phyloP scores from a whole-genome alignment of 2,113 vertebrate genomes.

The Struthidea cinerea region DNA sequence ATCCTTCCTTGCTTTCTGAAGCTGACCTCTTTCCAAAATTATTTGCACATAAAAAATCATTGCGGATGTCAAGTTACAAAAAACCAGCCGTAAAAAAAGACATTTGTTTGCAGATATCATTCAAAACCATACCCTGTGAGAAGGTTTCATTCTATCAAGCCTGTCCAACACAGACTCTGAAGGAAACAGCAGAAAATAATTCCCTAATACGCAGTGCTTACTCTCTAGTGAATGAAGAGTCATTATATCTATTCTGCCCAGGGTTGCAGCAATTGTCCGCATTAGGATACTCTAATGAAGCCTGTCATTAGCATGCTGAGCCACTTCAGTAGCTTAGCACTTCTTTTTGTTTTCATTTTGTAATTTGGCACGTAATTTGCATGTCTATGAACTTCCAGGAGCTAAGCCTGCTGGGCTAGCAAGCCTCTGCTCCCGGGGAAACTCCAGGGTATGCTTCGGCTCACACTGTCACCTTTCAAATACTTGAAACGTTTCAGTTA shows the following conservation, averaged over 20 bases:
- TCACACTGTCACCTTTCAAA: not conserved
- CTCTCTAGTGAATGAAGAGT: not conserved
- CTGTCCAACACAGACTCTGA: not conserved
- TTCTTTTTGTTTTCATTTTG: slow-evolving; percentile 4
- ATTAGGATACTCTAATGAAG: not conserved
- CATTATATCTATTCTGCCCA: not conserved
- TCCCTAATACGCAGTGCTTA: not conserved
- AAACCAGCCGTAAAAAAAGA: not conserved
- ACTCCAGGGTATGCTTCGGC: not conserved
- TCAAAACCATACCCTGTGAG: not conserved
- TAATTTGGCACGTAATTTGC: slow-evolving; percentile 20
- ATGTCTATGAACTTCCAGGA: not conserved
- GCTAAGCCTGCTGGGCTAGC: not conserved
- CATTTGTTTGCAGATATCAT: not conserved
- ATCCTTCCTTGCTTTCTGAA: not conserved
- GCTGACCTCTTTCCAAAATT: not conserved
- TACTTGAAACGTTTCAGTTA: not conserved
- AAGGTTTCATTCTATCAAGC: not conserved
- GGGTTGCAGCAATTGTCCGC: not conserved
- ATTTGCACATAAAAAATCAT: not conserved
- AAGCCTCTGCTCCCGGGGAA: not conserved
- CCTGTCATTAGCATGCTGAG: slow-evolving; percentile 31
- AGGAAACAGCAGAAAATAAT: not conserved
- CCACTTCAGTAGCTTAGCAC: not conserved
- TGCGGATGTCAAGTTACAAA: not conserved